Conservation (phyloP, 2,888 invertebrate species). For the Pandemis heparana region DNA sequence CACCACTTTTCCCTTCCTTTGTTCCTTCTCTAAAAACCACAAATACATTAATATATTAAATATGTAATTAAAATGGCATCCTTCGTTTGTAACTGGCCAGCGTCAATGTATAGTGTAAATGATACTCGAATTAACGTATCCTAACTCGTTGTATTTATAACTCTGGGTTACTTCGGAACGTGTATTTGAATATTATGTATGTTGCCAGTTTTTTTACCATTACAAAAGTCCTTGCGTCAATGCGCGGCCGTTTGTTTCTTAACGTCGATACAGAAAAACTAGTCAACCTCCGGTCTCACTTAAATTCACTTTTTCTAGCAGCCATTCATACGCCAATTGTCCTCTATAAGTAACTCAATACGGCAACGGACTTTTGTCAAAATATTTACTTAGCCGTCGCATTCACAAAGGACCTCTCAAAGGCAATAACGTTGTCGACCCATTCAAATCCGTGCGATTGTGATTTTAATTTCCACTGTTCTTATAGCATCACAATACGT, state of each 20-base stretch:
- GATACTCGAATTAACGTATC: too few relatives aligned
- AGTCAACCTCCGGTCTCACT: constrained; percentile 27
- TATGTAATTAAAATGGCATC: background rate
- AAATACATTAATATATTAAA: background rate
- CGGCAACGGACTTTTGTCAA: constrained; percentile 80
- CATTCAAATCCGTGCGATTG: constrained; percentile 72
- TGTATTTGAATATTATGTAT: too few relatives aligned
- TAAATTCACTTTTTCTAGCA: constrained; percentile 55
- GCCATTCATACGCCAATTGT: constrained; percentile 68
- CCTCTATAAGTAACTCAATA: constrained; percentile 77
- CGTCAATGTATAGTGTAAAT: too few relatives aligned
- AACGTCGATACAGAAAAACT: constrained; percentile 31
- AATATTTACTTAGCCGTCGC: constrained; percentile 79
- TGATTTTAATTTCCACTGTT: constrained; percentile 75
- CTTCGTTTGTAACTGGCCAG: background rate
- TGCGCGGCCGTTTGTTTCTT: constrained; percentile 14
- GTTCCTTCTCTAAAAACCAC: background rate
- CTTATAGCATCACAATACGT: constrained; percentile 45
- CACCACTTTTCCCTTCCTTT: constrained; percentile 21
- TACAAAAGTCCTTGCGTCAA: background rate
- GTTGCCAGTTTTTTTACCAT: background rate
- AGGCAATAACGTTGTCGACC: constrained; percentile 76
- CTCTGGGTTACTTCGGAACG: too few relatives aligned
- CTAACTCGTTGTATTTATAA: too few relatives aligned
- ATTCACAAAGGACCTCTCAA: constrained; percentile 73